Conservation (phyloP, 1,140 invertebrate genomes). For the Wasmannia auropunctata region DNA sequence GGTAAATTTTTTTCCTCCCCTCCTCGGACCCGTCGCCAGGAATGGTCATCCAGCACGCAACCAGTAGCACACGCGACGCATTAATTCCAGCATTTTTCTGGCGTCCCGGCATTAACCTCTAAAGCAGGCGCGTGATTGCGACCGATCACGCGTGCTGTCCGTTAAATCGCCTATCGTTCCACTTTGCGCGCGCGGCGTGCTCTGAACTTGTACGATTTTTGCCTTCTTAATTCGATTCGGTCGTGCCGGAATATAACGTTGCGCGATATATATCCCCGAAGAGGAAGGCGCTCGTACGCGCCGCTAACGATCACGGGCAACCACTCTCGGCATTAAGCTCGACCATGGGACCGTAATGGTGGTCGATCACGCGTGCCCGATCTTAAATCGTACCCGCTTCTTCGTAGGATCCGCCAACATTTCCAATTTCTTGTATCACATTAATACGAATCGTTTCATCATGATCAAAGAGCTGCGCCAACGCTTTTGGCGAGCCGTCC, state of each 20-base stretch:
- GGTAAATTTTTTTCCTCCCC: conserved; percentile 48
- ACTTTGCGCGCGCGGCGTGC: conserved; percentile 42
- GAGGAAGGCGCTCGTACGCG: conserved; percentile 14
- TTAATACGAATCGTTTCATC: conserved; percentile 39
- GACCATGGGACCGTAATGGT: conserved; percentile 41
- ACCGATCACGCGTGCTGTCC: conserved; percentile 67
- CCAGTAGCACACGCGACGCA: conserved; percentile 75
- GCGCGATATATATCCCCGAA: conserved; percentile 11
- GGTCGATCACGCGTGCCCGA: conserved; percentile 60
- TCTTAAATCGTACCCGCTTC: conserved; percentile 47
- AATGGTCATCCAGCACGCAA: conserved; percentile 73
- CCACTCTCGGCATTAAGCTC: conserved; percentile 48
- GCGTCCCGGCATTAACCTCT: conserved; percentile 62
- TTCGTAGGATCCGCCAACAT: neutral
- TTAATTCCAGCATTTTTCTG: conserved; percentile 72
- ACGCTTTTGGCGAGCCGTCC: neutral
- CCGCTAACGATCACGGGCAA: conserved; percentile 46
- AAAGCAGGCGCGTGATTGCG: conserved; percentile 67
- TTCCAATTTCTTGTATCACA: conserved; percentile 36
- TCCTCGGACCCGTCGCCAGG: conserved; percentile 9
- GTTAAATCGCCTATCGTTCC: conserved; percentile 58
- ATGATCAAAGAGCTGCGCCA: conserved; percentile 18
- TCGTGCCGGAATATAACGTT: conserved; percentile 25
- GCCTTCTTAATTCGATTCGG: conserved; percentile 50
- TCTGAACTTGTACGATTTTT: conserved; percentile 49